phyloP scores from a whole-genome alignment of 2,888 invertebrate species.

The Lycaena phlaeas region DNA sequence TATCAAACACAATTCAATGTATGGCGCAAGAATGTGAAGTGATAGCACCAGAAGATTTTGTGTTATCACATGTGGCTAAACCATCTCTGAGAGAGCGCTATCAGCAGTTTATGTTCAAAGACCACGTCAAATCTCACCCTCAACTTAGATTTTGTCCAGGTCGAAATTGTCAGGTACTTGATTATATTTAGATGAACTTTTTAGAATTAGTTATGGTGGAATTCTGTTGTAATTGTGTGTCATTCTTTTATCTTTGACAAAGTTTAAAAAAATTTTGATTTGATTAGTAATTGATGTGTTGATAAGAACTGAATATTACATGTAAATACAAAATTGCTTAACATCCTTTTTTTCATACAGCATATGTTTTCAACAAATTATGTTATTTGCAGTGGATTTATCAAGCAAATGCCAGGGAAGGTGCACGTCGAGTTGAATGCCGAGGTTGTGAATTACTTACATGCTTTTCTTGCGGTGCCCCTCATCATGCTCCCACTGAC shows the following conservation, averaged over 20 bases:
- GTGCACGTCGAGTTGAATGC: slow-evolving; percentile 83
- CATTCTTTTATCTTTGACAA: too few species aligned
- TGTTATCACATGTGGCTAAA: slow-evolving; percentile 86
- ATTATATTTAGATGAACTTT: too few species aligned
- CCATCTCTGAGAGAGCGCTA: slow-evolving; percentile 91
- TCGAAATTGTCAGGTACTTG: slow-evolving; percentile 89
- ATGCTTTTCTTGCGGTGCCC: slow-evolving; percentile 96
- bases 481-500: slow-evolving; percentile 98
- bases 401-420: slow-evolving; percentile 88
- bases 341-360: not conserved
- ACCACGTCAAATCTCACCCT: slow-evolving; percentile 95
- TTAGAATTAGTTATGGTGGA: too few species aligned
- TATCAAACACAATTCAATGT: slow-evolving; percentile 91
- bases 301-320: too few species aligned
- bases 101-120: slow-evolving; percentile 95
- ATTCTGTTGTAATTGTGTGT: too few species aligned
- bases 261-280: too few species aligned
- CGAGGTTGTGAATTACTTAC: slow-evolving; percentile 90
- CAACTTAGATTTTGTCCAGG: slow-evolving; percentile 95
- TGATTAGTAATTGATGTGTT: too few species aligned
- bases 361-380: not conserved
- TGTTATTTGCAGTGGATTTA: slow-evolving; percentile 78
- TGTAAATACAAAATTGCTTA: too few species aligned
- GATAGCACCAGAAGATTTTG: slow-evolving; percentile 96
- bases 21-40: slow-evolving; percentile 97